These are phyloP conservation scores for Athalia rosae DNA, from an alignment of 2,888 invertebrate species.

Conservation along the genomic window DNA sequence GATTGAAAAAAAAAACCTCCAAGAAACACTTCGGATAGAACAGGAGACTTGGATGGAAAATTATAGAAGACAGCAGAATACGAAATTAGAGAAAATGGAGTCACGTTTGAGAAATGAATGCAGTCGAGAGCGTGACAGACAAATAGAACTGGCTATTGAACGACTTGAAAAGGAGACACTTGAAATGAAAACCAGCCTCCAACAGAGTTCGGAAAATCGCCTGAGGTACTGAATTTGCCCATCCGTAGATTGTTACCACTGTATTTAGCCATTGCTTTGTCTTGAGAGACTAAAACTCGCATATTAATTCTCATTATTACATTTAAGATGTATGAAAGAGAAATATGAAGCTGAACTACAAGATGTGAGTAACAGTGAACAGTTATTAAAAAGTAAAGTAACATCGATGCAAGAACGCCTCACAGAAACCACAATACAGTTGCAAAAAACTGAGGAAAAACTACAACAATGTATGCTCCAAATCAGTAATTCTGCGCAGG, in stretches of 20 bases:
- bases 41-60: slow-evolving; percentile 80
- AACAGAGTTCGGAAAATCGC: slow-evolving; percentile 78
- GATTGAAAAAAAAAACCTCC: slow-evolving; percentile 76
- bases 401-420: slow-evolving; percentile 81
- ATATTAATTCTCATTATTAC: not conserved
- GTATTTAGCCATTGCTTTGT: not conserved
- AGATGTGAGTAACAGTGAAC: slow-evolving; percentile 81
- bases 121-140: slow-evolving; percentile 84
- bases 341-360: slow-evolving; percentile 84
- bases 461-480: slow-evolving; percentile 82
- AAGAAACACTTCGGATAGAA: slow-evolving; percentile 78
- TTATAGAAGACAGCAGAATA: slow-evolving; percentile 78
- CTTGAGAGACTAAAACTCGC: not conserved
- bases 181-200: slow-evolving; percentile 75
- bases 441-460: slow-evolving; percentile 77
- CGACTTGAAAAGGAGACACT: slow-evolving; percentile 82
- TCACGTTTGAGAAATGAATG: slow-evolving; percentile 81
- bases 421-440: slow-evolving; percentile 79
- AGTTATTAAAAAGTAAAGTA: slow-evolving; percentile 80
- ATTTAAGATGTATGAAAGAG: slow-evolving; percentile 81
- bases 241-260: slow-evolving; percentile 1
- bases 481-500: slow-evolving; percentile 80
- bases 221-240: slow-evolving; percentile 63
- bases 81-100: slow-evolving; percentile 80
- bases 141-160: slow-evolving; percentile 85